A percentile compares a stretch with the other conserved stretches of the same genome.
Conservation (phyloP, 2,888 invertebrate genomes). For the Idaea straminata region DNA sequence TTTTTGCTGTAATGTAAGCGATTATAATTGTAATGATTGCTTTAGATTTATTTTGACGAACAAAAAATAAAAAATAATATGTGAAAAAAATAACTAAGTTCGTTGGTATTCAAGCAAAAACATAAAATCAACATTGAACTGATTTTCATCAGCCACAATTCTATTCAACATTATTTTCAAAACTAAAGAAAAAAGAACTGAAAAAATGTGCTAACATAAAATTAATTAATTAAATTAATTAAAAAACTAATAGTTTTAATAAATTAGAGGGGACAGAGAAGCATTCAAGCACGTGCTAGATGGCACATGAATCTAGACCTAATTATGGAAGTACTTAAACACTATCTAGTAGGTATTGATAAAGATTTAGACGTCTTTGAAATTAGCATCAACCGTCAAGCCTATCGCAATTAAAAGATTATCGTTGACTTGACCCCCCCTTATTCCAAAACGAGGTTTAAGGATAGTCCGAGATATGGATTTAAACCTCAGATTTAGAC, state of each 20-base stretch:
- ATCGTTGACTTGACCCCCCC: too few relatives aligned
- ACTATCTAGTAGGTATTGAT: conserved; percentile 30
- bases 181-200: not conserved
- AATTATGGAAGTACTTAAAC: conserved; percentile 26
- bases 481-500: too few relatives aligned
- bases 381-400: not conserved
- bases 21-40: not conserved
- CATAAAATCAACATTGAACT: not conserved
- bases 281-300: conserved; percentile 67
- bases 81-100: not conserved
- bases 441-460: too few relatives aligned
- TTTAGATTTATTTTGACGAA: not conserved
- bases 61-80: not conserved
- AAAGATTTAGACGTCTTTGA: conserved; percentile 30
- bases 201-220: not conserved
- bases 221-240: conserved; percentile 12
- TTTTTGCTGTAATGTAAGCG: not conserved
- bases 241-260: conserved; percentile 34
- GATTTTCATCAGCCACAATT: not conserved
- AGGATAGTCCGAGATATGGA: too few relatives aligned
- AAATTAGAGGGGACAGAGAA: conserved; percentile 64
- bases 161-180: not conserved
- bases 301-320: conserved; percentile 74
- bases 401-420: too few relatives aligned
- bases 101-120: not conserved